A percentile compares a stretch with the other conserved stretches of the same genome.
Evolutionary conservation across 2,888 invertebrate genomes (phyloP).

Genomic region (Orthosia incerta): DNA sequence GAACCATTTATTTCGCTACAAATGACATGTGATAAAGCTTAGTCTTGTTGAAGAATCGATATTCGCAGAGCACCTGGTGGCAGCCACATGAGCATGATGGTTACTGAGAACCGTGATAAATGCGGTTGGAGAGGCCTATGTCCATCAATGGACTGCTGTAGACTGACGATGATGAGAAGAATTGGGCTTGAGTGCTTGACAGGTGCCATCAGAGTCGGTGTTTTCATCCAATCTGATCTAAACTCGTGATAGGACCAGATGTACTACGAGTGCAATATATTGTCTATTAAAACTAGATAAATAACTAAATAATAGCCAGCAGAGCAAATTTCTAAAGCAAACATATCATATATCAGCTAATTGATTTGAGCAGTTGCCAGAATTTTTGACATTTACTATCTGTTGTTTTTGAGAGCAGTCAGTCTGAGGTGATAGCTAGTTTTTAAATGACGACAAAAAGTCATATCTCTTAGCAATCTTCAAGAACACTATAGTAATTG

Average conservation of each 20-base stretch:
- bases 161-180: no score
- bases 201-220: no score
- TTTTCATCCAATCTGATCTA: no score
- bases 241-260: not conserved
- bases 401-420: conserved; percentile 4
- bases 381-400: conserved; percentile 23
- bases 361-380: conserved; percentile 39
- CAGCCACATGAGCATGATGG: no score
- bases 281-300: not conserved
- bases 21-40: not conserved
- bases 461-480: not conserved
- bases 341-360: conserved; percentile 13
- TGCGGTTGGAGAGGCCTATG: no score
- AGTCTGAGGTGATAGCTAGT: not conserved
- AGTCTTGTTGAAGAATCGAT: no score
- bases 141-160: no score
- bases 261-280: not conserved
- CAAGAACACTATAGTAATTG: not conserved
- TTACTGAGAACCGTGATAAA: no score
- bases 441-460: not conserved
- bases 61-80: no score
- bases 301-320: not conserved
- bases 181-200: no score
- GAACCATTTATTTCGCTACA: not conserved
- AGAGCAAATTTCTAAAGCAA: not conserved